These are phyloP conservation scores for Melanotaenia parkinsoni DNA, from an alignment of 2,797 vertebrate species.

Conservation along the genomic window DNA sequence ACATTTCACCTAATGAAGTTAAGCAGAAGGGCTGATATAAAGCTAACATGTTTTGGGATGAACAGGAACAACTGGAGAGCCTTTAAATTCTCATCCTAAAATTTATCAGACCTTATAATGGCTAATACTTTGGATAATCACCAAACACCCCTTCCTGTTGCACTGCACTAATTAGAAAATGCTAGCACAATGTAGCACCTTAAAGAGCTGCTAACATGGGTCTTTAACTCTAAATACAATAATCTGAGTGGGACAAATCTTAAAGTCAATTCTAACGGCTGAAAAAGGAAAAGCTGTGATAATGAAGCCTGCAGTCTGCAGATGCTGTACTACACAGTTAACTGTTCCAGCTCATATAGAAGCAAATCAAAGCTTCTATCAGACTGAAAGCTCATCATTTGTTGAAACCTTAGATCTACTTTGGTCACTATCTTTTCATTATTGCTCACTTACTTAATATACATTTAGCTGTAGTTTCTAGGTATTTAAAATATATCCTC, in stretches of 20 bases:
- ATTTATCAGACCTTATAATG: neutral
- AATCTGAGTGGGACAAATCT: no score
- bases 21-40: neutral
- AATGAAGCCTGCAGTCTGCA: neutral
- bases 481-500: neutral
- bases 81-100: neutral
- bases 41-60: neutral
- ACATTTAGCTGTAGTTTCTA: neutral
- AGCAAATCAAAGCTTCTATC: neutral
- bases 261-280: no score
- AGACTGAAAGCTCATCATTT: neutral
- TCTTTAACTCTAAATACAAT: no score
- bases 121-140: neutral
- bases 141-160: neutral
- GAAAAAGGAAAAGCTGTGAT: neutral
- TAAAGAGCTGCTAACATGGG: no score
- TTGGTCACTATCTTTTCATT: neutral
- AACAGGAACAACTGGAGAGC: neutral
- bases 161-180: neutral
- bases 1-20: neutral
- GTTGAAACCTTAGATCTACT: neutral
- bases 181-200: neutral
- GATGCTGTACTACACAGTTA: neutral
- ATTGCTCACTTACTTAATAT: neutral
- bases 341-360: neutral